Base-by-base conservation (phyloP, 1,140 invertebrate genomes). In the Leptinotarsa undecemlineata region DNA sequence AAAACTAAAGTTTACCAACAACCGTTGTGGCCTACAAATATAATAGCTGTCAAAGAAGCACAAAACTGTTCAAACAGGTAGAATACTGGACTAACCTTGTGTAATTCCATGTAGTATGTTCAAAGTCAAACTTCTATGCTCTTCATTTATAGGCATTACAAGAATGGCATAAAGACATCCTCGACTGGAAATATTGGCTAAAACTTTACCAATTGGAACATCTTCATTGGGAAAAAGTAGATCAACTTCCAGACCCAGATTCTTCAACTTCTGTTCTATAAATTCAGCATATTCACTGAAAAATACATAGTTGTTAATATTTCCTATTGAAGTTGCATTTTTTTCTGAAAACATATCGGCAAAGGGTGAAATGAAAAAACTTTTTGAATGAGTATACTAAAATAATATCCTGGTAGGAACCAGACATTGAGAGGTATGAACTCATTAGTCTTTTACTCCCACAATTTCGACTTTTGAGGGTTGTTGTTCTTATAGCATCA, bases 71-170 rank as follows among this genome's bases (percentile, higher is more conserved):
- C 8, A 11, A 33, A 11, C 33, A 33, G 8, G 8, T 11, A 33
- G 8, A n/a, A 20, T 0, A 17, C 60, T 20, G 20, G 20, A 61
- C 23, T 17, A 82, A 95, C 95, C 94, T 92, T 97, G 94, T 15
- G 95, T 94, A 80, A 93, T 87, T 19, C 96, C 96, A 86, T 97
- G 94, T 20, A 98, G 86, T 76, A 98, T 96, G 80, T 97, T 96
- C 2, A 98, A 86, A 19, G 95, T 98, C 42, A 98, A 86, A 73
- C 95, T 97, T 79, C 91, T 89, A 78, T 96, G 91, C 79, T 93
- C 90, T 82, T 95, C 92, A 84, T 98, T 97, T 77, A 93, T 90
- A 1, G 91, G 92, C 81, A 92, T 94, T 1, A 98, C 90, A 19
- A 97, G 88, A 76, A 98, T 92, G 0, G 95, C 96, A 87, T 96